Conservation (phyloP, 2,888 invertebrate species). For the Watsonalla binaria region DNA sequence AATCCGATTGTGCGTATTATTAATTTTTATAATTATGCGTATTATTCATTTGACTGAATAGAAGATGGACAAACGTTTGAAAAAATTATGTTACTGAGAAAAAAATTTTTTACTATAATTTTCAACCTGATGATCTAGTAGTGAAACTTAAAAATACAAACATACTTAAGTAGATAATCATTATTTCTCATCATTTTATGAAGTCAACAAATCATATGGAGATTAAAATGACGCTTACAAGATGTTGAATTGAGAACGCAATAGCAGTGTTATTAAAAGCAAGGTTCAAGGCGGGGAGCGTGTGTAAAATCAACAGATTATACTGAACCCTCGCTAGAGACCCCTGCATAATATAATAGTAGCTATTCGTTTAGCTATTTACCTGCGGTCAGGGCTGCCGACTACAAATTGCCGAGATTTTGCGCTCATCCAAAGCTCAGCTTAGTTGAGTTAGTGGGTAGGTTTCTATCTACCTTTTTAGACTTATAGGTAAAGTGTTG, state of each 20-base stretch:
- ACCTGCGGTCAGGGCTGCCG: slow-evolving; percentile 62
- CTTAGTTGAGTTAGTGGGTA: slow-evolving; percentile 19
- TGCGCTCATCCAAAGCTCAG: slow-evolving; percentile 18
- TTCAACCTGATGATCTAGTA: too few relatives aligned
- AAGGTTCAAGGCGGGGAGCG: slow-evolving; percentile 48
- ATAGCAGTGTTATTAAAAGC: slow-evolving; percentile 67
- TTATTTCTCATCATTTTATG: too few relatives aligned
- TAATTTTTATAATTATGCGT: too few relatives aligned
- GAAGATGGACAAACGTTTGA: too few relatives aligned
- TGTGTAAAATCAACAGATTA: slow-evolving; percentile 79
- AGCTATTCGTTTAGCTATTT: slow-evolving; percentile 70
- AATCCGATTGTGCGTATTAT: too few relatives aligned
- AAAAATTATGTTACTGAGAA: too few relatives aligned
- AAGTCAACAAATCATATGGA: too few relatives aligned
- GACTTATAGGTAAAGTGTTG: background rate
- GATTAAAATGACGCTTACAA: too few relatives aligned
- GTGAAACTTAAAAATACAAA: too few relatives aligned
- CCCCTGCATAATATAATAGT: slow-evolving; percentile 62
- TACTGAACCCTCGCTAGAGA: slow-evolving; percentile 54
- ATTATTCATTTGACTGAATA: too few relatives aligned
- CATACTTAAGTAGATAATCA: too few relatives aligned
- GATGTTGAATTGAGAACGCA: slow-evolving; percentile 46
- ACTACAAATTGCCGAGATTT: slow-evolving; percentile 32
- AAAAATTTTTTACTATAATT: too few relatives aligned
- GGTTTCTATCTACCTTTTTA: background rate